A percentile compares a stretch with the other conserved stretches of the same genome.
Conservation (phyloP, 2,888 invertebrate species). For the Cylindroiulus punctatus region DNA sequence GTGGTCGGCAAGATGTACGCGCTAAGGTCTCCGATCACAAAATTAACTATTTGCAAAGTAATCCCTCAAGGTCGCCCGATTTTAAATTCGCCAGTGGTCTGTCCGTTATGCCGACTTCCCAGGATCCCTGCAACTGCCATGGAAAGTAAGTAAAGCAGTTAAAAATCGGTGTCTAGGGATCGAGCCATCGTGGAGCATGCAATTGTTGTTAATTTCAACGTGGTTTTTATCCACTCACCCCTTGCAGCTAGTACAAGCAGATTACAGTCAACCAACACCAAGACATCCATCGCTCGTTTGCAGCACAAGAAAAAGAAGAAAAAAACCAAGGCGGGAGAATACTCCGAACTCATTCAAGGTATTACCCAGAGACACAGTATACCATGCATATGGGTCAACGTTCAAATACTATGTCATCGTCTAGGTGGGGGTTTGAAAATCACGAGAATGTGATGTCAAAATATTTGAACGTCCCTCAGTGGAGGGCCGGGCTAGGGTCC, state of each 20-base stretch:
- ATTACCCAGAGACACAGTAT: neutral
- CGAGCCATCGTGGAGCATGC: neutral
- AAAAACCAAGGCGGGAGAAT: neutral
- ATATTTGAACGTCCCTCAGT: no score
- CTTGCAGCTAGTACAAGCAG: neutral
- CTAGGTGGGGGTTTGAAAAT: no score
- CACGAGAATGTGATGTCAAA: no score
- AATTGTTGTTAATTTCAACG: neutral
- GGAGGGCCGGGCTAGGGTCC: no score
- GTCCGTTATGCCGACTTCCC: neutral
- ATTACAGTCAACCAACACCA: neutral
- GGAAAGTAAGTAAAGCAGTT: neutral
- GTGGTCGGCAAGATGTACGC: neutral
- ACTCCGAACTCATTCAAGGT: conserved; percentile 32
- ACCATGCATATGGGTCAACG: neutral
- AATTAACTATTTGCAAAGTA: neutral
- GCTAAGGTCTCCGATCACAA: neutral
- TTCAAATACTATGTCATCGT: neutral
- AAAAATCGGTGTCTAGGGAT: neutral
- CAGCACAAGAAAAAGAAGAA: conserved; percentile 28
- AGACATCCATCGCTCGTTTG: neutral
- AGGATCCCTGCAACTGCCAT: neutral
- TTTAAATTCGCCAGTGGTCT: conserved; percentile 26
- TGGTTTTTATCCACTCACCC: neutral
- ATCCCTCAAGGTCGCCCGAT: neutral